Base-by-base conservation (phyloP, 2,888 invertebrate genomes). In the Cephus runcator region DNA sequence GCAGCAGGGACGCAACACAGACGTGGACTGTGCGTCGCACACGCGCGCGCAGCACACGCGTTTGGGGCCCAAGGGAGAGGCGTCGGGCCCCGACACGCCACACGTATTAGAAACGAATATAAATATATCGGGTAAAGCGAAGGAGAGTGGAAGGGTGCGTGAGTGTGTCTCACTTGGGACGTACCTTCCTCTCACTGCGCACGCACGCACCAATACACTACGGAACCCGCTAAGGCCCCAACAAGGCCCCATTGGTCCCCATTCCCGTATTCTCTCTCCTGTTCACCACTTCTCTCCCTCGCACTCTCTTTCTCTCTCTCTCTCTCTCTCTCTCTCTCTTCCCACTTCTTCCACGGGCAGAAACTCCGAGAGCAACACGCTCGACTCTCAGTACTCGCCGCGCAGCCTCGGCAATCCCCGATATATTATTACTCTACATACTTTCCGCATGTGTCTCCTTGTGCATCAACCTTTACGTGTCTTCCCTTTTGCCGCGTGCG, bases 31-130 rank as follows among this genome's bases (percentile, higher is more conserved):
- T 12, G 35, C 35, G 3, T 35, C 33, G n/a, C n/a, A 75, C n/a
- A 34, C 73, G 40, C 77, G 35, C 56, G 73, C 75, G 34, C 34
- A 23, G 73, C 15, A 73, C 75, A 79, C 76, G 34, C 82, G 81
- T 83, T 69, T 79, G 73, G 33, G 76, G 76, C 56, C 36, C 75
- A 23, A 56, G 56, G 80, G 73, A 69, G 75, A 85, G 84, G 86
- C 83, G 85, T 83, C 80, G 81, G 82, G 80, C 79, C 83, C 80
- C 85, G 83, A 84, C 86, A 84, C 86, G 83, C 83, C 84, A 82
- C 86, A 83, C 86, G 85, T 88, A 89, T 89, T 89, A 89, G 89
- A 88, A 89, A 86, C 87, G 86, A 88, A 89, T 88, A 88, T 87
- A 89, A 88, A 89, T 89, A 88, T 88, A 89, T 89, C 86, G 87